Base-by-base conservation (phyloP, 2,797 vertebrate species). In the Neomorphus geoffroyi region DNA sequence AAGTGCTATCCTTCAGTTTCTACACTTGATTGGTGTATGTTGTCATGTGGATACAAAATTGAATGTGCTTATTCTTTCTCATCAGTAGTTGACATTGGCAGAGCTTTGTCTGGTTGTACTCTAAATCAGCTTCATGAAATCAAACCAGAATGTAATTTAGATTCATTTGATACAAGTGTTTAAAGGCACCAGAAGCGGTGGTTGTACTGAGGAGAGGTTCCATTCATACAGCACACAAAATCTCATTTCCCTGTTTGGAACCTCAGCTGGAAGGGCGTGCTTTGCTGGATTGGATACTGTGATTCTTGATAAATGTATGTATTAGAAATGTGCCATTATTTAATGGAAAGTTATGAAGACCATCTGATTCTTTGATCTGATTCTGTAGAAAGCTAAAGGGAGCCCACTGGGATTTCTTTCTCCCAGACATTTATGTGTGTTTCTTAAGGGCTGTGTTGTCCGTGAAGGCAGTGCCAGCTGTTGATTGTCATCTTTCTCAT, bases 401-500 rank as follows among this genome's bases (percentile, higher is more conserved):
- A 77, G 10, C 66, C 88, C 64, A 22, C 70, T 85, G 83, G 92
- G 94, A 80, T 92, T 92, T 91, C 64, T 85, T 80, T 64, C 73
- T 94, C 64, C 48, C 64, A 51, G 83, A 37, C n/a, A 28, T 86
- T 93, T 84, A 28, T 60, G 51, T 71, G 17, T 70, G 3, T 35
- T 73, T 82, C 93, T 94, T 80, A 80, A 84, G 73, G 62, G 46
- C 51, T 83, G 39, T 67, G 62, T 71, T 91, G 65, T 94, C 81
- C 65, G 13, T 62, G 79, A 85, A 91, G 82, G 79, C 79, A 74
- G 73, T 91, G 91, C 94, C 94, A 92, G 92, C 91, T 96, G 91
- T 96, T 96, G 96, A 94, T 96, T 92, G 88, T 95, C 92, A 93
- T 95, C 93, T 93, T 97, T 92, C 88, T 96, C 82, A 79, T 93